phyloP scores from a whole-genome alignment of 2,888 invertebrate species.

The Sminthurinus aureus region DNA sequence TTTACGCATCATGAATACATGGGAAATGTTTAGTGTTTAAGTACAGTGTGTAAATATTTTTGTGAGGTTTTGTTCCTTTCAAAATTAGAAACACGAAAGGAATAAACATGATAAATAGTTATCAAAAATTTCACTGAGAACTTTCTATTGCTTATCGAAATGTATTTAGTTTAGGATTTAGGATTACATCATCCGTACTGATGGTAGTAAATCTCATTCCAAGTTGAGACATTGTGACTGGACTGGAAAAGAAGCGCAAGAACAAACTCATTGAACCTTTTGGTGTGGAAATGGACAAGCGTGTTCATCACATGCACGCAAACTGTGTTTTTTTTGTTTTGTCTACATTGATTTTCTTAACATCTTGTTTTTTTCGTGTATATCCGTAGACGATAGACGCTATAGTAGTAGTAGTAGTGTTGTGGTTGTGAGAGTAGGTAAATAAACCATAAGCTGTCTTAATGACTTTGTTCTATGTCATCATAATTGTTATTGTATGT shows the following conservation, averaged over 20 bases:
- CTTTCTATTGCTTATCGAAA: neutral
- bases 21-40: too few relatives aligned
- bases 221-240: neutral
- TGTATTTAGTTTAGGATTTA: too few relatives aligned
- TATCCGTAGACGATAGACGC: neutral
- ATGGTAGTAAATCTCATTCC: neutral
- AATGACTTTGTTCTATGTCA: too few relatives aligned
- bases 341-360: neutral
- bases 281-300: neutral
- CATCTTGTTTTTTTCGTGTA: neutral
- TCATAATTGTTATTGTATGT: too few relatives aligned
- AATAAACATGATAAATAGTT: neutral
- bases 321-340: neutral
- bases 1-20: too few relatives aligned
- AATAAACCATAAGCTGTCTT: too few relatives aligned
- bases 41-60: too few relatives aligned
- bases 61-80: too few relatives aligned
- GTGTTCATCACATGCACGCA: slow-evolving; percentile 14
- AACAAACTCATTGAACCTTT: neutral
- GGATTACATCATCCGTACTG: too few relatives aligned
- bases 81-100: too few relatives aligned
- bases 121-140: neutral
- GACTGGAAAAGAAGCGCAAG: neutral
- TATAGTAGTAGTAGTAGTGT: too few relatives aligned
- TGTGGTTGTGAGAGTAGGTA: too few relatives aligned